Percentiles rank a stretch among this genome's conserved stretches.
Conservation (phyloP, 2,797 vertebrate species). For the Cephalopachus bancanus region DNA sequence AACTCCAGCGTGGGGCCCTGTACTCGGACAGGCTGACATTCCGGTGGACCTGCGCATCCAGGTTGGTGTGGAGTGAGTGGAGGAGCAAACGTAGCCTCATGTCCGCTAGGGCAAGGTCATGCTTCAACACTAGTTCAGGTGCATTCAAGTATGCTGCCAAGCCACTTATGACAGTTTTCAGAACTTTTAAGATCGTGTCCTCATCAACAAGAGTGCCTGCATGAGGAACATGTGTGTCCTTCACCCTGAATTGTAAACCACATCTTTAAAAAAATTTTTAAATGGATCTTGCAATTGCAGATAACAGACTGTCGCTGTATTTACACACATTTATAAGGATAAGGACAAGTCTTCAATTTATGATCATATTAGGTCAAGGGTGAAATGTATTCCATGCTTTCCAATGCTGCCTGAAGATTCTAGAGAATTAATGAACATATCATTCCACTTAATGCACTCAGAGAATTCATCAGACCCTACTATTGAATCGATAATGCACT, state of each 20-base stretch:
- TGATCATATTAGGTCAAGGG: constrained; percentile 12
- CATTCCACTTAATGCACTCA: constrained; percentile 1
- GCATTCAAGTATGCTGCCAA: constrained; percentile 10
- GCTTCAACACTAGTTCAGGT: background rate
- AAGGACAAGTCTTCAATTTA: constrained; percentile 13
- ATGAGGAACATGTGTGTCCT: too few species aligned
- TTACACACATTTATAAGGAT: constrained; percentile 9
- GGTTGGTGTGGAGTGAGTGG: too few species aligned
- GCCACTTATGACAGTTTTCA: background rate
- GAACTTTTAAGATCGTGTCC: background rate
- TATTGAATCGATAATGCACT: constrained; percentile 10
- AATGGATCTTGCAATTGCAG: background rate
- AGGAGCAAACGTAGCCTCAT: background rate
- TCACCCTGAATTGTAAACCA: too few species aligned
- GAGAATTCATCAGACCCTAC: constrained; percentile 42
- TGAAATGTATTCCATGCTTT: constrained; percentile 37
- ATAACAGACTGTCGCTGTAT: background rate
- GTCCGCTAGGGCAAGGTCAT: background rate
- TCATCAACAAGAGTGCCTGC: too few species aligned
- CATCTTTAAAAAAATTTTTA: too few species aligned
- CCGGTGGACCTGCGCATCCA: too few species aligned
- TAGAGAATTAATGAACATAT: constrained; percentile 48
- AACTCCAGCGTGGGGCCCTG: background rate
- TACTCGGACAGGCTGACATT: constrained; percentile 1
- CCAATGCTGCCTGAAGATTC: constrained; percentile 19